Conservation (phyloP, 2,113 vertebrate species). For the Geococcyx californianus region DNA sequence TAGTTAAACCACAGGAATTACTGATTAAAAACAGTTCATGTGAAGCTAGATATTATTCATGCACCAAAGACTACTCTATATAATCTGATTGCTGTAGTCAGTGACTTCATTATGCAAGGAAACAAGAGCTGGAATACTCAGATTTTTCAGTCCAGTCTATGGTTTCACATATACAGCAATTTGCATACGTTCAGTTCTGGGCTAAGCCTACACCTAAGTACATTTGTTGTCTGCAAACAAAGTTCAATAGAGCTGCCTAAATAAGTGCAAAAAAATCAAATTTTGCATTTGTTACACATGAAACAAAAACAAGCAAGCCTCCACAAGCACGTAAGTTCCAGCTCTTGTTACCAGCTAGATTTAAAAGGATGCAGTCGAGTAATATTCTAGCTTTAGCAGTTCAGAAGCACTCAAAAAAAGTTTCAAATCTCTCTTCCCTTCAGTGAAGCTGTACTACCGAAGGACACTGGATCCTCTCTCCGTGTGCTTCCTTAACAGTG, state of each 20-base stretch:
- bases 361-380: not conserved
- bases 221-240: not conserved
- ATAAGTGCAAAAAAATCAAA: not conserved
- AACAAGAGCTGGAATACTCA: slow-evolving; percentile 1
- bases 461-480: not conserved
- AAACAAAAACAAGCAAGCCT: too few species aligned
- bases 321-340: not conserved
- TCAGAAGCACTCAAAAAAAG: not conserved
- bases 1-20: not conserved
- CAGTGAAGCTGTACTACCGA: not conserved
- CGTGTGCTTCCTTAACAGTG: not conserved
- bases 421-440: not conserved
- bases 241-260: not conserved
- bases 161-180: not conserved
- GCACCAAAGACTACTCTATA: not conserved
- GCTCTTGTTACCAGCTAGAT: not conserved
- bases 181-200: not conserved
- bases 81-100: not conserved
- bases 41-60: not conserved
- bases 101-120: slow-evolving; percentile 10
- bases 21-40: not conserved
- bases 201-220: not conserved
- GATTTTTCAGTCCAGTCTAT: slow-evolving; percentile 29
- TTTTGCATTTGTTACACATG: not conserved
- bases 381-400: not conserved